A percentile compares a stretch with the other conserved stretches of the same genome.
phyloP scores from a whole-genome alignment of 1,140 invertebrate genomes.

The Caenorhabditis brenneri region DNA sequence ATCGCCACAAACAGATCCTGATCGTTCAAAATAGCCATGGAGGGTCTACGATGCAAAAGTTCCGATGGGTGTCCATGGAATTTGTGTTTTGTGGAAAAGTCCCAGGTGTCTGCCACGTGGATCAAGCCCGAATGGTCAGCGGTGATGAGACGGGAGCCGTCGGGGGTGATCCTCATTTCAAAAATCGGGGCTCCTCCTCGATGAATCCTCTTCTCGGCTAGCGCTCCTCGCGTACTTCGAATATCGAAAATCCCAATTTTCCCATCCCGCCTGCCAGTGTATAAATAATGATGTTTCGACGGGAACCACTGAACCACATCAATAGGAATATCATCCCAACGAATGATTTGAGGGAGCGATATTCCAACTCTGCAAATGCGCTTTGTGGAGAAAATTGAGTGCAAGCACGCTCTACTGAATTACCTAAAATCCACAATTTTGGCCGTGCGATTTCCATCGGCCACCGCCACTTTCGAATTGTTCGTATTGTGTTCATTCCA shows the following conservation, averaged over 20 bases:
- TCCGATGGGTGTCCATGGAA: not conserved
- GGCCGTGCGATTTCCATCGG: not conserved
- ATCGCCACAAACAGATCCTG: not conserved
- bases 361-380: not conserved
- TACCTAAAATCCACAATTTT: conserved; percentile 16
- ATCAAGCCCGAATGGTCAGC: not conserved
- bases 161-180: not conserved
- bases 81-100: not conserved
- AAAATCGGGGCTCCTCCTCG: not conserved
- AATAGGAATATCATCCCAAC: not conserved
- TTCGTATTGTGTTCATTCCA: not conserved
- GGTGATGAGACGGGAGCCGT: not conserved
- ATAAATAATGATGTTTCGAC: not conserved
- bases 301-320: not conserved
- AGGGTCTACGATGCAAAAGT: not conserved
- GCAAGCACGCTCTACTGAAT: not conserved
- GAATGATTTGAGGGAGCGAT: not conserved
- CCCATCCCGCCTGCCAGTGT: not conserved
- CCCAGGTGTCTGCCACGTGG: conserved; percentile 12
- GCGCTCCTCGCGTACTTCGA: not conserved
- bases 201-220: not conserved
- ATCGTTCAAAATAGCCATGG: not conserved
- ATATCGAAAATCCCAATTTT: not conserved
- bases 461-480: not conserved
- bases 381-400: not conserved